Evolutionary conservation across 1,140 invertebrate species (phyloP).

Genomic region (Yoshiicerus persimilis): DNA sequence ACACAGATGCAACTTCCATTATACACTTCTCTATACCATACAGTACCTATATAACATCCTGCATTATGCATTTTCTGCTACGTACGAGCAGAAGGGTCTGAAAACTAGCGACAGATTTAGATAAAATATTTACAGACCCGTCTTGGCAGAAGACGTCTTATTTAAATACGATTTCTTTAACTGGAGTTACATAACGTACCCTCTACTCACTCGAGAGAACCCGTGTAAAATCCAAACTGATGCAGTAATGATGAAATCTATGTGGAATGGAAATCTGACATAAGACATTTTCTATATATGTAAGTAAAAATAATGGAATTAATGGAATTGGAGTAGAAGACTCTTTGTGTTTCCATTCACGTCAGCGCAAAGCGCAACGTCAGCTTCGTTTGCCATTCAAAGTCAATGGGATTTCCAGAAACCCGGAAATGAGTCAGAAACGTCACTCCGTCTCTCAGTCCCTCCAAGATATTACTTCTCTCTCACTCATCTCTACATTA

Average conservation of each 20-base stretch:
- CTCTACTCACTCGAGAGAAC: too few species aligned
- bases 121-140: not conserved
- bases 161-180: too few species aligned
- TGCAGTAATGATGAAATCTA: too few species aligned
- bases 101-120: too few species aligned
- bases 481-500: not conserved
- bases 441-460: not conserved
- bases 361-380: not conserved
- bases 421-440: not conserved
- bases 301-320: not conserved
- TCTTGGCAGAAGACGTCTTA: not conserved
- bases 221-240: too few species aligned
- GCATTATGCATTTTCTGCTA: not conserved
- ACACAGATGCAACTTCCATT: too few species aligned
- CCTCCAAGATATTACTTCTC: not conserved
- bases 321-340: not conserved
- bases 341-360: not conserved
- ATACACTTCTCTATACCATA: not conserved
- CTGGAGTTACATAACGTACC: too few species aligned
- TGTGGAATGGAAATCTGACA: too few species aligned
- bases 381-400: not conserved
- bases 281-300: too few species aligned
- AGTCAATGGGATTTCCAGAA: not conserved
- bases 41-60: too few species aligned
- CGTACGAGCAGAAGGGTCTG: too few species aligned